Evolutionary conservation across 1,140 invertebrate genomes (phyloP), one percentile per base, ranked within the genome.

Genomic region (Hesperophylax magnus): DNA sequence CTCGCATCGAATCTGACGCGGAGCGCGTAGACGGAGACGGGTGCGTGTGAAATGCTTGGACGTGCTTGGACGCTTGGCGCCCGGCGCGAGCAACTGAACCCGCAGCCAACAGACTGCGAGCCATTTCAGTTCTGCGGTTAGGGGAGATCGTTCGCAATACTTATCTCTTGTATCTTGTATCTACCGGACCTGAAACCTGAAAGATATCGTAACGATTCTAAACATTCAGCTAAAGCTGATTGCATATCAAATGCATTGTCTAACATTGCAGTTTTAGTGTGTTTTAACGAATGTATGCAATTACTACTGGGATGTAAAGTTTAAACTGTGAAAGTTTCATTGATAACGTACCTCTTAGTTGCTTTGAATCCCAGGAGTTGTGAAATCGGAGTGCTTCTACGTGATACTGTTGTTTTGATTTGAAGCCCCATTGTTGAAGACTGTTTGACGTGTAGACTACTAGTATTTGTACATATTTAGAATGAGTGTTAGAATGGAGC

Each of bases 41-140:
- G 56, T 76, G 72, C 72, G 72, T 77, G 31, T 7, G 31, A 63
- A 24, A 80, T 22, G 18, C 3, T 71, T 52, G 17, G 47, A 5
- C 34, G 34, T n/a, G n/a, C n/a, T n/a, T n/a, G 63, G 47, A 5
- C 34, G 34, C 34, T 34, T 34, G 34, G 34, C 34, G 34, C 4
- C 4, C 7, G 34, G 39, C 39, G 39, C 39, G 9, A 47, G 14
- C 39, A 14, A 14, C 39, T 47, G 39, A 47, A 47, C 11, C 65
- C 53, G 27, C 47, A n/a, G 20, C 39, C 78, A 27, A 8, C 18
- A 9, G 11, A 7, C 39, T 69, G 27, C 24, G n/a, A 20, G 24
- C 61, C 53, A 61, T 72, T 83, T 80, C 76, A 72, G 75, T 75
- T 67, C 82, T 79, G 79, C 79, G 71, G 79, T 72, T 63, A 74